phyloP scores from a whole-genome alignment of 2,888 invertebrate genomes.

The Conchocele bisecta region DNA sequence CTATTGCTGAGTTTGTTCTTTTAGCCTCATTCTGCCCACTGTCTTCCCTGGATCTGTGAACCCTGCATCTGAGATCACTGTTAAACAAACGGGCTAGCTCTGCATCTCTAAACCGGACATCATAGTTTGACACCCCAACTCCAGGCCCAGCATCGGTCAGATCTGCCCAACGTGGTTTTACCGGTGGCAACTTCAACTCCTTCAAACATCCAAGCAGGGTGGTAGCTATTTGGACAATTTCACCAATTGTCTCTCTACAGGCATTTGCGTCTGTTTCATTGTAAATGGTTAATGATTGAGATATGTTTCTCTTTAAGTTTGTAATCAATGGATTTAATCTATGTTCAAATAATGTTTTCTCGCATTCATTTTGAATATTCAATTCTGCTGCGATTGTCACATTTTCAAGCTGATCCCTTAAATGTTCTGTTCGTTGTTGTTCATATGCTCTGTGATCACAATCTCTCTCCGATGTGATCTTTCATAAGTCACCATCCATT shows the following conservation, averaged over 20 bases:
- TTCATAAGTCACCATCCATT: not conserved
- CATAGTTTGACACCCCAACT: slow-evolving; percentile 8
- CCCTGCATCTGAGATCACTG: not conserved
- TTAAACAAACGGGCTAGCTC: not conserved
- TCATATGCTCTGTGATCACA: not conserved
- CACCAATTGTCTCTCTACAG: not conserved
- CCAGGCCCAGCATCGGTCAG: slow-evolving; percentile 20
- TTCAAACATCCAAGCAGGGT: not conserved
- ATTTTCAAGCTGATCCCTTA: not conserved
- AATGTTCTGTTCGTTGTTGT: not conserved
- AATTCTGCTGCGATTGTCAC: not conserved
- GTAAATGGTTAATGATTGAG: not conserved
- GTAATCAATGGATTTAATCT: not conserved
- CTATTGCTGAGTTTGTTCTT: slow-evolving; percentile 14
- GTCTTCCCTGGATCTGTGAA: slow-evolving; percentile 8
- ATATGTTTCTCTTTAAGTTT: not conserved
- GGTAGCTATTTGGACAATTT: not conserved
- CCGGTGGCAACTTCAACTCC: not conserved
- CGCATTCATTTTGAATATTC: not conserved
- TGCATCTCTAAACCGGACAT: slow-evolving; percentile 8
- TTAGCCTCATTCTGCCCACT: slow-evolving; percentile 10
- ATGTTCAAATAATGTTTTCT: not conserved
- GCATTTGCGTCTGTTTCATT: not conserved
- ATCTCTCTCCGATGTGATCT: not conserved
- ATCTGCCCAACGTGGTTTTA: not conserved